Percentiles rank a stretch among this genome's conserved stretches.
These are phyloP conservation scores for Drosophila ochracea DNA, from an alignment of 2,888 invertebrate genomes.

Conservation along the genomic window DNA sequence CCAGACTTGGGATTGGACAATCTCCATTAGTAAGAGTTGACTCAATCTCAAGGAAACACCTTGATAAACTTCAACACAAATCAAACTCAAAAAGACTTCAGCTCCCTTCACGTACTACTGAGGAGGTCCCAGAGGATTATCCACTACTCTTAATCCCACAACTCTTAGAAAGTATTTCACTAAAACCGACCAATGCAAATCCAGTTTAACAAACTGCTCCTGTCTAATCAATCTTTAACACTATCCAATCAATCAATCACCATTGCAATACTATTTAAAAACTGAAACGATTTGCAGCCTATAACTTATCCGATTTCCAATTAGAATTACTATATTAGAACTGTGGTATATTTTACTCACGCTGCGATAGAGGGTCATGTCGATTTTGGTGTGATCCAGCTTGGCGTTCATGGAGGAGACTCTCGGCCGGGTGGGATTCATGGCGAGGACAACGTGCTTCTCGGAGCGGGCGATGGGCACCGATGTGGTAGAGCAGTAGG, in stretches of 20 bases:
- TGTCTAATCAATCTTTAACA: neutral
- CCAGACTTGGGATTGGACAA: neutral
- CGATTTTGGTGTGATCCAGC: slow-evolving; percentile 88
- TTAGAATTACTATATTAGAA: neutral
- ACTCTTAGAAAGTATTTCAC: neutral
- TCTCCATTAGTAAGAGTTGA: neutral
- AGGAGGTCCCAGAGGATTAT: neutral
- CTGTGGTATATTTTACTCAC: slow-evolving; percentile 72
- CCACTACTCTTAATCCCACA: neutral
- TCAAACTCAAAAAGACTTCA: neutral
- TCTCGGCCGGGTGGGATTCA: slow-evolving; percentile 85
- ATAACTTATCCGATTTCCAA: neutral
- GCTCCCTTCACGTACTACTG: too few relatives aligned
- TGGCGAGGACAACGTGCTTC: slow-evolving; percentile 87
- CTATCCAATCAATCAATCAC: neutral
- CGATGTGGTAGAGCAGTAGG: slow-evolving; percentile 82
- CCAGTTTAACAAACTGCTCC: neutral
- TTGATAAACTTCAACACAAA: neutral
- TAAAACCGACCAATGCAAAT: neutral
- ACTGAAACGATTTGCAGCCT: neutral
- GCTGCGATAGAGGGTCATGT: slow-evolving; percentile 87
- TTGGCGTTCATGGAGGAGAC: slow-evolving; percentile 88
- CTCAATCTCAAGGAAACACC: neutral
- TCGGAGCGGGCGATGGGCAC: slow-evolving; percentile 86
- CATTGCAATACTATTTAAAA: too few relatives aligned